A percentile compares a stretch with the other conserved stretches of the same genome.
Evolutionary conservation across 2,113 vertebrate genomes (phyloP).

Genomic region (Malurus melanocephalus): DNA sequence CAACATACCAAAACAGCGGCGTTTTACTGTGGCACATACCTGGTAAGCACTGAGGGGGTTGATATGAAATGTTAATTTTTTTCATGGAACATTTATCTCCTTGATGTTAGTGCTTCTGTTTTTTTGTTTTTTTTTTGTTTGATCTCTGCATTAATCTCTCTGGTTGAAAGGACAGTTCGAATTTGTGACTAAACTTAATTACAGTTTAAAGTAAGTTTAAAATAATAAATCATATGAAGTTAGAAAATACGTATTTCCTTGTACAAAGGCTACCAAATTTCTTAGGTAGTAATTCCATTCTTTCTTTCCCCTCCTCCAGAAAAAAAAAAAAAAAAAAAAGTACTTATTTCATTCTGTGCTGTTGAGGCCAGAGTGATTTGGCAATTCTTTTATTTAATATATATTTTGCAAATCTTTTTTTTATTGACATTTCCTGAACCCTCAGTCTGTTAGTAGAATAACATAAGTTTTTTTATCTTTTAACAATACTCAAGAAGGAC

Average conservation of each 20-base stretch:
- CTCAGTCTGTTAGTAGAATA: neutral
- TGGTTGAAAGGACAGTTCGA: neutral
- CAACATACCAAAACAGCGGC: conserved; percentile 91
- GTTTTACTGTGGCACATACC: conserved; percentile 97
- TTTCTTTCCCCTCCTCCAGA: neutral
- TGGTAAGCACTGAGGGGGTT: conserved; percentile 80
- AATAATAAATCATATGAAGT: conserved; percentile 20
- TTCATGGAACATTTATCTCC: neutral
- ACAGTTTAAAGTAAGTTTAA: conserved; percentile 24
- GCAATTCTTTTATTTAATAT: neutral
- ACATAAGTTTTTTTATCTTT: neutral
- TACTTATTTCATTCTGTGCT: neutral
- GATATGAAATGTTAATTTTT: neutral
- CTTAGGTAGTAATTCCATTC: neutral
- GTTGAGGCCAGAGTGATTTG: neutral
- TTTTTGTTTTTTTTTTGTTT: neutral
- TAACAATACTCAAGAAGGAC: neutral
- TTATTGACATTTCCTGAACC: neutral
- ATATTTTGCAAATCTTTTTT: neutral
- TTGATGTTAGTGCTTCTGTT: neutral
- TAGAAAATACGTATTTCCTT: conserved; percentile 10
- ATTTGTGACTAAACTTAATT: conserved; percentile 27
- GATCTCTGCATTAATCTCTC: neutral
- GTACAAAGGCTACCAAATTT: neutral
- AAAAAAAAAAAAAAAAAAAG: neutral